Evolutionary conservation across 1,140 invertebrate genomes (phyloP), one percentile per base, ranked within the genome.

Genomic region (Pogonomyrmex californicus): DNA sequence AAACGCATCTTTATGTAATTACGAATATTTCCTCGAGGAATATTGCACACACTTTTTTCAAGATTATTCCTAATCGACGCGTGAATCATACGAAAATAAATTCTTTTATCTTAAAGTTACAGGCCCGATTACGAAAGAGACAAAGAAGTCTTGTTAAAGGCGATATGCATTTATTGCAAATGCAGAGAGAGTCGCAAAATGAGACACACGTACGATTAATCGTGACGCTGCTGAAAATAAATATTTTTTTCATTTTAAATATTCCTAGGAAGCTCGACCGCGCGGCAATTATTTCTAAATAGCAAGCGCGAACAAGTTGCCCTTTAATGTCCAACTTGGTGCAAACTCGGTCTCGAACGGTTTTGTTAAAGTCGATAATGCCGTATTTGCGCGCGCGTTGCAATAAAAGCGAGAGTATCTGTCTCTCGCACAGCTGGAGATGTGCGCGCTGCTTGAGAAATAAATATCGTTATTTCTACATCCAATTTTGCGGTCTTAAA

Each of bases 361-460:
- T 23, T 5, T 65, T 17, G 30, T 63, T 49, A 65, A 78, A 78
- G 30, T 65, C 33, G 44, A 78, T 78, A 78, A 77, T 23, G 33
- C 14, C 7, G 7, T 44, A 65, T 65, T 36, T 38, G 41, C 44
- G 58, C 30, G 12, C 58, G 14, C 58, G 41, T 78, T 78, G 23
- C 56, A 65, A 65, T 38, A 78, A 78, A 63, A 78, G 44, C 23
- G 38, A 76, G 38, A 76, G 36, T 76, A 30, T 33, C 14, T 38
- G 47, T 75, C 65, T 10, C 44, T 49, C 71, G 1, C 33, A 38
- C 23, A 14, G 17, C 6, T 30, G 54, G 2, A 23, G 23, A 7
- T 12, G 44, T 4, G 36, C 17, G 9, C 23, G 10, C 51, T 58
- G 33, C 17, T 36, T 51, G n/a, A 23, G 33, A 65, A n/a, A 51